Evolutionary conservation across 2,888 invertebrate genomes (phyloP), one percentile per base, ranked within the genome.

Genomic region (Anticlea derivata): DNA sequence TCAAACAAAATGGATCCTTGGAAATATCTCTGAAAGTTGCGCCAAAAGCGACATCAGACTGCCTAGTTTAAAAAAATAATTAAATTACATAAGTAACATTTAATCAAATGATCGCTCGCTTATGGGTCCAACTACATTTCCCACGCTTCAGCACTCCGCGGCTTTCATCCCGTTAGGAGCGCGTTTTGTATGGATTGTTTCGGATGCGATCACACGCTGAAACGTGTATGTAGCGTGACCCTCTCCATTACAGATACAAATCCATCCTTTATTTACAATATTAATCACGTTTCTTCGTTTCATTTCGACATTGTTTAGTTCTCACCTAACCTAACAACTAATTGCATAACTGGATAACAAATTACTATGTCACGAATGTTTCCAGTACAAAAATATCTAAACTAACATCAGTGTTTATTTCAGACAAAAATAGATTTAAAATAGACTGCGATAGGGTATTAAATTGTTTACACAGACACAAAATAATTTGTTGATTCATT

Each of bases 301-400:
- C 85, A 68, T 73, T 72, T 73, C 68, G 78, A 87, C 86, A 85
- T 86, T 86, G 85, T 86, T 80, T 79, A 75, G 83, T 86, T 86
- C 60, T 73, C 61, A 57, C 66, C 78, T 86, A 84, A 70, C 80
- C 85, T 86, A 86, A 37, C 13, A 44, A 24, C 23, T 58, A 61
- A 61, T n/a, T 48, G 37, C 33, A 29, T 24, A 13, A 41, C 22
- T 44, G 26, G 1, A 38, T 38, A 40, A 41, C 37, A 44, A 50
- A 43, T 39, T 43, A 49, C 51, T 46, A 29, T 41, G 50, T 39
- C 33, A 40, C 39, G 26, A 53, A 37, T 52, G 56, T 55, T 46
- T 45, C 46, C 30, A 27, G 22, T 47, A 55, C 38, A 47, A 48
- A 44, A 48, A 48, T 44, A 48, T 26, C 20, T 29, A 44, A 53